A percentile compares a stretch with the other conserved stretches of the same genome.
Evolutionary conservation across 2,113 vertebrate species (phyloP).

Genomic region (Odontophorus gujanensis): DNA sequence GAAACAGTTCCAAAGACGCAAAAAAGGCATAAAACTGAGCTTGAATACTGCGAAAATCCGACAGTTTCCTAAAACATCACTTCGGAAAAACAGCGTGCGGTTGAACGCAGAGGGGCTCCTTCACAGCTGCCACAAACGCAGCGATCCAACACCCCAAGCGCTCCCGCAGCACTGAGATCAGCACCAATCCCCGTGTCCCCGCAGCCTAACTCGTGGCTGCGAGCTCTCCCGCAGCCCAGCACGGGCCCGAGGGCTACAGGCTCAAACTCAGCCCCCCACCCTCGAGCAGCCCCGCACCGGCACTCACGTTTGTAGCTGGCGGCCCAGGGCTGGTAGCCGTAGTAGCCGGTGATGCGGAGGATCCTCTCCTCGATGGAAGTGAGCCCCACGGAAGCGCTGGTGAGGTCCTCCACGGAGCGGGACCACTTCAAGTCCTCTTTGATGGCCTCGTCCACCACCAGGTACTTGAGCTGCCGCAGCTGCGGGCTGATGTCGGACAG

Average conservation of each 20-base stretch:
- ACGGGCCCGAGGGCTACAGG: not conserved
- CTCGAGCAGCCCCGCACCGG: not conserved
- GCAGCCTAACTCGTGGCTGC: not conserved
- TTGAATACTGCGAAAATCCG: not conserved
- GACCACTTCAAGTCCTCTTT: constrained; percentile 95
- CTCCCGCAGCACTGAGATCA: not conserved
- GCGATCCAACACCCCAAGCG: not conserved
- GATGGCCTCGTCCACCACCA: constrained; percentile 94
- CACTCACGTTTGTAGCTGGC: constrained; percentile 89
- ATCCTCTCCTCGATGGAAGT: constrained; percentile 93
- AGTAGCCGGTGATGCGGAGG: constrained; percentile 92
- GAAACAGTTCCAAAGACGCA: not conserved
- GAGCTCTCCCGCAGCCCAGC: not conserved
- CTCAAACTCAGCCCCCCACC: too few relatives aligned
- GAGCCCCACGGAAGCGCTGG: constrained; percentile 83
- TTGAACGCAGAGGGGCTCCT: not conserved
- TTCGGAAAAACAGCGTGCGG: not conserved
- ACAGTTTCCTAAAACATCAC: not conserved
- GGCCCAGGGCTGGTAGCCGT: constrained; percentile 95
- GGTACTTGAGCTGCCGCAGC: constrained; percentile 93
- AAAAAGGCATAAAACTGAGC: not conserved
- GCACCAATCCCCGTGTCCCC: not conserved
- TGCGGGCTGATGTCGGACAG: constrained; percentile 97
- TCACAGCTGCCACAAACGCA: not conserved
- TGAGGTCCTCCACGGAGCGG: constrained; percentile 93